Evolutionary conservation across 2,888 invertebrate species (phyloP), one percentile per base, ranked within the genome.

Genomic region (Ectropis crepuscularia): DNA sequence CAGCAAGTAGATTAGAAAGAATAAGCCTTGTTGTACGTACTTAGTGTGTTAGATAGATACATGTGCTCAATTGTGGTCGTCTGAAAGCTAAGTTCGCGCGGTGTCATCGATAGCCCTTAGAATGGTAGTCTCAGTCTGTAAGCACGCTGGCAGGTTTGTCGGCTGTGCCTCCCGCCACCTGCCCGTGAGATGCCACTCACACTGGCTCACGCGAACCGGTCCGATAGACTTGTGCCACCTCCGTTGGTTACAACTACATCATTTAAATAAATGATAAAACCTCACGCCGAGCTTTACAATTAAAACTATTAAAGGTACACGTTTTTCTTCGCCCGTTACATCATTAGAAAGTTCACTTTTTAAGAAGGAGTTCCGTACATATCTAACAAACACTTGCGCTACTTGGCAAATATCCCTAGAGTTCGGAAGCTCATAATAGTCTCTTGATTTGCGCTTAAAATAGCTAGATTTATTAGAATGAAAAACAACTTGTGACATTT

Each of bases 191-290:
- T 77, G 68, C 70, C 64, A 73, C 74, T 71, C 72, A 75, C 73
- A 48, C 60, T 50, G 37, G 38, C 57, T 74, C 70, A 74, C 75
- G 74, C 77, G 78, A 86, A 89, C 90, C 89, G 89, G 89, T 89
- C 88, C 77, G 64, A 81, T 79, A 85, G 83, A 85, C 80, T 74
- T 79, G 74, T 81, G 82, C 85, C 81, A 85, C 86, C 83, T 86
- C 85, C 82, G 86, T 86, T 86, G 83, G 80, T 81, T 81, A 82
- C 82, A 82, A 83, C 83, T 82, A 83, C 82, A 86, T 86, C 78
- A 87, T 88, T 88, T 87, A 83, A 87, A 87, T 87, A 87, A 85
- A 83, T 86, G 84, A 85, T 84, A 82, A 85, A 87, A 81, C 78
- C 80, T 82, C 83, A 78, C 78, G 78, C 81, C 82, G 81, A 71